These are phyloP conservation scores for Hippasteria phrygiana DNA, from an alignment of 53 echinoderm and acorn worm species.

Conservation along the genomic window DNA sequence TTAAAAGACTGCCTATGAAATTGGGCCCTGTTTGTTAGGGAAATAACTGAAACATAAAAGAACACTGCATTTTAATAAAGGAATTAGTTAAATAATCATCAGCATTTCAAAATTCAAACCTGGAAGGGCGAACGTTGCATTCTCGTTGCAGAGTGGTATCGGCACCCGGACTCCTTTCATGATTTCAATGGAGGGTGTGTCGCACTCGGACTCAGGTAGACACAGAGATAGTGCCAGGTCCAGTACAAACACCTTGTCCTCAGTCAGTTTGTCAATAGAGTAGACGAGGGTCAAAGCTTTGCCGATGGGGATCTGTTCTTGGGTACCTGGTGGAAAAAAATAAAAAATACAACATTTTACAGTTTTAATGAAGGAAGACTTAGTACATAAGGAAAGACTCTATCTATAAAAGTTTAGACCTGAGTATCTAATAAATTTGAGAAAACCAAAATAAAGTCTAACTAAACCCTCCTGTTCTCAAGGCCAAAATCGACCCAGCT, in stretches of 20 bases:
- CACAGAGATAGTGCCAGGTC: conserved; percentile 56
- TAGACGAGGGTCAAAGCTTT: conserved; percentile 42
- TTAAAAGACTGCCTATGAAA: too few species aligned
- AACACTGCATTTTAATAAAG: too few species aligned
- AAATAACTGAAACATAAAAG: too few species aligned
- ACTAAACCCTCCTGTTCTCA: too few species aligned
- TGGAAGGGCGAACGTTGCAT: conserved; percentile 49
- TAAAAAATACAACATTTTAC: neutral
- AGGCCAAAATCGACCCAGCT: too few species aligned
- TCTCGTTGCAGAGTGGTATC: conserved; percentile 57
- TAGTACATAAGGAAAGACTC: too few species aligned
- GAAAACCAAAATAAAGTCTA: too few species aligned
- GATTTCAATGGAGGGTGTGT: conserved; percentile 37
- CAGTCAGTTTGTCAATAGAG: conserved; percentile 46
- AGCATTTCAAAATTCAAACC: conserved; percentile 3
- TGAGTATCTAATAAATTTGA: too few species aligned
- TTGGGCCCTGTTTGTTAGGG: too few species aligned
- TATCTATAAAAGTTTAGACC: too few species aligned
- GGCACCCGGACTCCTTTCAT: conserved; percentile 31
- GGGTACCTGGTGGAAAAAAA: conserved; percentile 34
- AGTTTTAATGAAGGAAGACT: too few species aligned
- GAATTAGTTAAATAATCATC: neutral
- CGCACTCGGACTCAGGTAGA: conserved; percentile 32
- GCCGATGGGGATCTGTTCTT: conserved; percentile 35
- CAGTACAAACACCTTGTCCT: conserved; percentile 52